Conservation (phyloP, 2,797 vertebrate species). For the Acropternis orthonyx region DNA sequence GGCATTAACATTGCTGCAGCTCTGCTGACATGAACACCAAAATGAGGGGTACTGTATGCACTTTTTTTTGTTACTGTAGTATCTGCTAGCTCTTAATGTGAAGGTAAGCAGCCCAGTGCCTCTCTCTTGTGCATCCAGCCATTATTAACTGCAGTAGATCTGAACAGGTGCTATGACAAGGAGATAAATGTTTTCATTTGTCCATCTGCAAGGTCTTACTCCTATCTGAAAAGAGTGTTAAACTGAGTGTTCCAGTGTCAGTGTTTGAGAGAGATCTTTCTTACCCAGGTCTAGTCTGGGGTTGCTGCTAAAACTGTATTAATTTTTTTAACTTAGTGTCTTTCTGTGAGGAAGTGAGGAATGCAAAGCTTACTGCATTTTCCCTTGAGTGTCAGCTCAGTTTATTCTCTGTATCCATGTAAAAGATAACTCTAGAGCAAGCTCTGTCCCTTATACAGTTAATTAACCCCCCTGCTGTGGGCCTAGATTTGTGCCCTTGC, state of each 20-base stretch:
- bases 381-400: not conserved
- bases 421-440: conserved; percentile 5
- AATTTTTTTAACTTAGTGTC: not conserved
- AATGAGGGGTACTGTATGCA: not conserved
- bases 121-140: not conserved
- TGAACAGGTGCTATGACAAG: not conserved
- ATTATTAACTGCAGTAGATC: not conserved
- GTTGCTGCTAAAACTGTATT: not conserved
- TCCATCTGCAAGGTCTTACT: conserved; percentile 2
- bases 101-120: not conserved
- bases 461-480: conserved; percentile 66
- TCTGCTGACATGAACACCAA: not conserved
- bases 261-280: not conserved
- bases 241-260: not conserved
- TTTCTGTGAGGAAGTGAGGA: not conserved
- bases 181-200: conserved; percentile 27
- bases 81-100: not conserved
- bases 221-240: not conserved
- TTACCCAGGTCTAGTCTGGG: not conserved
- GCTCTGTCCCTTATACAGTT: conserved; percentile 47
- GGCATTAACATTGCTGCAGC: not conserved
- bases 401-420: not conserved
- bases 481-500: conserved; percentile 32
- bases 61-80: not conserved
- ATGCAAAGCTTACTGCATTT: not conserved